A percentile compares a stretch with the other conserved stretches of the same genome.
phyloP scores from a whole-genome alignment of 2,797 vertebrate species.

The Tolypeutes matacus region DNA sequence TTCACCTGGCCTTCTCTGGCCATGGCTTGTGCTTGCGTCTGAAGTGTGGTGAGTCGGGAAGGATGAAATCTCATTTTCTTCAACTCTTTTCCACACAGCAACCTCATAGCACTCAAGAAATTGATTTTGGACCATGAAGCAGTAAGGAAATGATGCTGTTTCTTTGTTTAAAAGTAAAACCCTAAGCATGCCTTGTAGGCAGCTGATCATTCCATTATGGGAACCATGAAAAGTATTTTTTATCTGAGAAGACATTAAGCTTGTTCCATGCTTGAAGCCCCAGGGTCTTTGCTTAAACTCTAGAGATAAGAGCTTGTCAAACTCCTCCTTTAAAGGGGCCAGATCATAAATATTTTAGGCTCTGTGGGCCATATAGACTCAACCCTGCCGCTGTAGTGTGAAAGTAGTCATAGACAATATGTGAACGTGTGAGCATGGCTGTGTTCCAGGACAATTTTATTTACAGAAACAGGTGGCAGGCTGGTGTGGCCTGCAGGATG shows the following conservation, averaged over 20 bases:
- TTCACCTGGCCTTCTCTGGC: not conserved
- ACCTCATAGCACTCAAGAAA: conserved; percentile 30
- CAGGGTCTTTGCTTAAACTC: conserved; percentile 27
- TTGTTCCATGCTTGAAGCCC: not conserved
- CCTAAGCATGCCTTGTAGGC: not conserved
- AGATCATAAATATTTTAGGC: conserved; percentile 20
- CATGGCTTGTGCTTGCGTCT: not conserved
- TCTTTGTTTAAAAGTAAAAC: conserved; percentile 66
- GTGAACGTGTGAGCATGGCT: not conserved
- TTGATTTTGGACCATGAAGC: not conserved
- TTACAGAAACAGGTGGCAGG: conserved; percentile 63
- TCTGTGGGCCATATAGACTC: not conserved
- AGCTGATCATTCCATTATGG: conserved; percentile 32
- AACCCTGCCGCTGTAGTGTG: not conserved
- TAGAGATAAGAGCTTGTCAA: not conserved
- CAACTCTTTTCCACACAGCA: not conserved
- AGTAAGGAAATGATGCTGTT: conserved; percentile 46
- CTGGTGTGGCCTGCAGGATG: conserved; percentile 50
- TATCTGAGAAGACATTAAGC: not conserved
- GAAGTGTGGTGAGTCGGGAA: not conserved
- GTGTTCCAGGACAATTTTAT: conserved; percentile 35
- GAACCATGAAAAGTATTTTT: not conserved
- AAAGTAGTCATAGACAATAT: conserved; percentile 14
- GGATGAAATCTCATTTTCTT: conserved; percentile 9
- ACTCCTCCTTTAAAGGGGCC: not conserved